A percentile compares a stretch with the other conserved stretches of the same genome.
These are phyloP conservation scores for Dermatemys mawii DNA, from an alignment of 2,113 vertebrate species.

Conservation along the genomic window DNA sequence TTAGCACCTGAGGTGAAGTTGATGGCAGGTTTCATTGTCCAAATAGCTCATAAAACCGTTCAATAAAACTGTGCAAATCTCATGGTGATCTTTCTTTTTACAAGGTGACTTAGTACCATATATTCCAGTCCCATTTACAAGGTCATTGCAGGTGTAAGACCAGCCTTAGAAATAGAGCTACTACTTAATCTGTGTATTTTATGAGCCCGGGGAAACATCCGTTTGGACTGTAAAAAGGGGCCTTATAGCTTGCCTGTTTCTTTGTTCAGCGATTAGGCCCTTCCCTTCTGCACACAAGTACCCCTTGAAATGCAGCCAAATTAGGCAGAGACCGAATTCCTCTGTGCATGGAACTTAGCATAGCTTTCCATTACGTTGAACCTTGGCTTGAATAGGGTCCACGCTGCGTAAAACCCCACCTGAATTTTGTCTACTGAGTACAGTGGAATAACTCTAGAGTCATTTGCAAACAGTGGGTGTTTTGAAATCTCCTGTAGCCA, in stretches of 20 bases:
- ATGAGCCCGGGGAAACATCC: constrained; percentile 77
- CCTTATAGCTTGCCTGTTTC: neutral
- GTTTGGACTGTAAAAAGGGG: constrained; percentile 64
- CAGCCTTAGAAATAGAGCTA: constrained; percentile 69
- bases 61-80: constrained; percentile 79
- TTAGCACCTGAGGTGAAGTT: constrained; percentile 66
- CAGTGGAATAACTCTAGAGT: neutral
- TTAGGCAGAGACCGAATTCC: constrained; percentile 19
- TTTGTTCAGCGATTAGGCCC: constrained; percentile 24
- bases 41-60: constrained; percentile 74
- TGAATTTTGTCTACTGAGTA: neutral
- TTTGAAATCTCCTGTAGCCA: neutral
- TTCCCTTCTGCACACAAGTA: constrained; percentile 10
- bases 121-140: constrained; percentile 72
- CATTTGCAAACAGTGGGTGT: neutral
- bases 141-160: constrained; percentile 78
- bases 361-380: constrained; percentile 29
- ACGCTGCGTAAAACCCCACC: neutral
- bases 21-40: constrained; percentile 76
- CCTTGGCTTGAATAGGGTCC: constrained; percentile 38
- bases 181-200: constrained; percentile 75
- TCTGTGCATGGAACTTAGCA: constrained; percentile 31
- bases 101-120: constrained; percentile 69
- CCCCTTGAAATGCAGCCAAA: constrained; percentile 18
- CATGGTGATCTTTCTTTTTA: constrained; percentile 78